Conservation (phyloP, 2,797 vertebrate species). For the Manis javanica region DNA sequence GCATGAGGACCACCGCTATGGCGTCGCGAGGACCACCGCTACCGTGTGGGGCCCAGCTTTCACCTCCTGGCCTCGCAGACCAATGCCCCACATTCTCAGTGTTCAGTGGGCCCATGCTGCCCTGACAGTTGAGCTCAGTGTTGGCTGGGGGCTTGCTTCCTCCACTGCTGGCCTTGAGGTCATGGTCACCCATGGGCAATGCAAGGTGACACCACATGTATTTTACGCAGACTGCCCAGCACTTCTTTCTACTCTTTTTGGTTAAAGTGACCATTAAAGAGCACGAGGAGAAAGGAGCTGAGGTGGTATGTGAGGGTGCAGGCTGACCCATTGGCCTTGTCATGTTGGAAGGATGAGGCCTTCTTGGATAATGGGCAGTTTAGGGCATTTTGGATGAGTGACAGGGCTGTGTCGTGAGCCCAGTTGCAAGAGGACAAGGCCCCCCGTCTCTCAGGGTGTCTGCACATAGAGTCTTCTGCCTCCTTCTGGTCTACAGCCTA, state of each 20-base stretch:
- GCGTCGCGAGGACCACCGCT: background rate
- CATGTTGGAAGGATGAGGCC: accelerated
- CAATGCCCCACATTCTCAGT: accelerated
- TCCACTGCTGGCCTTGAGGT: accelerated
- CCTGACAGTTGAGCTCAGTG: accelerated
- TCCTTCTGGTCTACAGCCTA: background rate
- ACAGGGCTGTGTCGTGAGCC: background rate
- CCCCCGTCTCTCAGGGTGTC: background rate
- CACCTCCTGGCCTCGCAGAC: background rate
- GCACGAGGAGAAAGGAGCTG: background rate
- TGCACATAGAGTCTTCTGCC: background rate
- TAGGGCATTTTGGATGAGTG: background rate
- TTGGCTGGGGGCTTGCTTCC: background rate
- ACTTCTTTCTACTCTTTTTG: background rate
- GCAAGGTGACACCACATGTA: accelerated
- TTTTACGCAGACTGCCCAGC: background rate
- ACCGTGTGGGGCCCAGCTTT: accelerated
- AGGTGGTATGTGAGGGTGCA: accelerated
- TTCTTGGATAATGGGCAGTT: background rate
- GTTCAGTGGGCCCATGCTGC: accelerated
- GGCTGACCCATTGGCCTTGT: accelerated
- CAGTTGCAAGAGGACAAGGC: too few relatives aligned
- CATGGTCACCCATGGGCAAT: accelerated
- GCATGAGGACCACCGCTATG: too few relatives aligned
- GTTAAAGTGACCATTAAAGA: background rate